phyloP scores from a whole-genome alignment of 2,113 vertebrate genomes.

The Ia io region DNA sequence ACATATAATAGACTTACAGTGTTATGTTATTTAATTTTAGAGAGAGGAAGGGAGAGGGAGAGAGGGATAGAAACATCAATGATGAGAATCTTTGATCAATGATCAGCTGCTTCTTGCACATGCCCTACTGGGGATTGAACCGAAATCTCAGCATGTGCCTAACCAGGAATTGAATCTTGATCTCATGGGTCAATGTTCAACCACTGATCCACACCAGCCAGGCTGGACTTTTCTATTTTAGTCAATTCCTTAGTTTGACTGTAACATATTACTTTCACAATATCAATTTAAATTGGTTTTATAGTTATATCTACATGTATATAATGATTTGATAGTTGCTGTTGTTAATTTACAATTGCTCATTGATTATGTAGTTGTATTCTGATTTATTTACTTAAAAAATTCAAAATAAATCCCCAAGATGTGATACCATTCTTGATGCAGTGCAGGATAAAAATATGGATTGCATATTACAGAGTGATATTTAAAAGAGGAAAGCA shows the following conservation, averaged over 20 bases:
- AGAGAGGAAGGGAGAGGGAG: no score
- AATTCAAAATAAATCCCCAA: neutral
- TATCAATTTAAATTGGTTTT: neutral
- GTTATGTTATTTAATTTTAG: no score
- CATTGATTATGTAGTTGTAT: neutral
- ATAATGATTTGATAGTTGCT: neutral
- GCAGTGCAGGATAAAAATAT: neutral
- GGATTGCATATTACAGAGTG: neutral
- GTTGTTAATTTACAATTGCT: neutral
- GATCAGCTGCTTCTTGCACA: no score
- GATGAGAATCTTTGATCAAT: no score
- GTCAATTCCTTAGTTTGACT: neutral
- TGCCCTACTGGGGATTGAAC: no score
- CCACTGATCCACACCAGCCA: no score
- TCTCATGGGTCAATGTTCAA: no score
- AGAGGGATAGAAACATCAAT: no score
- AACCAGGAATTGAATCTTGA: no score
- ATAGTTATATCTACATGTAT: neutral
- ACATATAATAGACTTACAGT: no score
- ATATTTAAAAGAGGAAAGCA: neutral
- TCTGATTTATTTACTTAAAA: neutral
- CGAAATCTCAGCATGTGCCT: no score
- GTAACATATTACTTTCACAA: neutral
- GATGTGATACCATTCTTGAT: neutral
- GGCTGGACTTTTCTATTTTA: neutral